Evolutionary conservation across 2,888 invertebrate genomes (phyloP).

Genomic region (Himalopsyche anomala): DNA sequence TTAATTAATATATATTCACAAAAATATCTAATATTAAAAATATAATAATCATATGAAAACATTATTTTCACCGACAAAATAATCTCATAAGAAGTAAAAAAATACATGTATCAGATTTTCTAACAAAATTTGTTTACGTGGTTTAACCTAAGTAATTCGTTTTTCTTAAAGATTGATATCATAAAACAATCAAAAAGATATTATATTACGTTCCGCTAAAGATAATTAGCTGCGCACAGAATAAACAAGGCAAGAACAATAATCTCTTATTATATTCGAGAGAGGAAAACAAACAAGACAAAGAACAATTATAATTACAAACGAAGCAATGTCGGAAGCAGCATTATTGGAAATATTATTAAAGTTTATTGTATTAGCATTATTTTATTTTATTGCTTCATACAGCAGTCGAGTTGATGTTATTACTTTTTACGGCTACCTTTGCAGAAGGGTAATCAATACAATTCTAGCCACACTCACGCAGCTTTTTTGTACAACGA

Average conservation of each 20-base stretch:
- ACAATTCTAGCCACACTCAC: too few species aligned
- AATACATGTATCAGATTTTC: too few species aligned
- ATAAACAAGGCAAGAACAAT: slow-evolving; percentile 5
- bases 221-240: slow-evolving; percentile 11
- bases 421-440: slow-evolving; percentile 25
- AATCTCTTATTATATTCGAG: slow-evolving; percentile 8
- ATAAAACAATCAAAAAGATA: not conserved
- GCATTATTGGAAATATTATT: slow-evolving; percentile 7
- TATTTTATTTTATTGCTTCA: slow-evolving; percentile 22
- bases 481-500: too few species aligned
- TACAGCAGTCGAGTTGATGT: not conserved
- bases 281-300: slow-evolving; percentile 4
- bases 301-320: not conserved
- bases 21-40: too few species aligned
- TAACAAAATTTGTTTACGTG: too few species aligned
- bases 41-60: too few species aligned
- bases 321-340: not conserved
- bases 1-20: too few species aligned
- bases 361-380: slow-evolving; percentile 19
- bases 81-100: too few species aligned
- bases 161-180: not conserved
- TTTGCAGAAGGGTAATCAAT: too few species aligned
- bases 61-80: too few species aligned
- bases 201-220: not conserved
- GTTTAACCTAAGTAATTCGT: too few species aligned